Conservation (phyloP, 2,113 vertebrate species). For the Fregata magnificens region DNA sequence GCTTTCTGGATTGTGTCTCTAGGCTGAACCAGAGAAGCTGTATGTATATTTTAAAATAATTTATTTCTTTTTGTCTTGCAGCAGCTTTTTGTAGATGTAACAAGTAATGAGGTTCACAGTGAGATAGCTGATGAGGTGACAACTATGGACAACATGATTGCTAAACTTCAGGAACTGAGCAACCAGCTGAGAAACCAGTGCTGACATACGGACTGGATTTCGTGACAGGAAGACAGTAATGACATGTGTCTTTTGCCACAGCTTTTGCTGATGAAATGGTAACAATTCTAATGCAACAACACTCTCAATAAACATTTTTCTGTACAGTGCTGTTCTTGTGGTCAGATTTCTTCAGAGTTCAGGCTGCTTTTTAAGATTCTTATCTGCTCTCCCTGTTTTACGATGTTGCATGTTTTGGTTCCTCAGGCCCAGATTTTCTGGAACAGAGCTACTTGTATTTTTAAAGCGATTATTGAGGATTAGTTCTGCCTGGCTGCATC, state of each 20-base stretch:
- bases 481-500: not conserved
- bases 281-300: not conserved
- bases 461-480: not conserved
- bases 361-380: not conserved
- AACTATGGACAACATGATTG: constrained; percentile 77
- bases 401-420: not conserved
- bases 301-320: constrained; percentile 63
- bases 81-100: constrained; percentile 86
- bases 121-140: constrained; percentile 80
- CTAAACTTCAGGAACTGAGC: constrained; percentile 84
- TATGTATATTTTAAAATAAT: not conserved
- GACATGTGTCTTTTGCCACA: not conserved
- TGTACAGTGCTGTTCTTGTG: not conserved
- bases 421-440: not conserved
- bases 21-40: not conserved
- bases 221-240: not conserved
- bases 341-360: not conserved
- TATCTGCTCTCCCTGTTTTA: not conserved
- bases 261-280: not conserved
- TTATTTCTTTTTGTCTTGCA: constrained; percentile 62
- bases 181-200: constrained; percentile 77
- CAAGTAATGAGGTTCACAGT: constrained; percentile 75
- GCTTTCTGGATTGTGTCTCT: not conserved
- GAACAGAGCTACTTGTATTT: constrained; percentile 1
- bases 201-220: constrained; percentile 11